These are phyloP conservation scores for Camptogramma bilineatum DNA, from an alignment of 2,888 invertebrate genomes.

Conservation along the genomic window DNA sequence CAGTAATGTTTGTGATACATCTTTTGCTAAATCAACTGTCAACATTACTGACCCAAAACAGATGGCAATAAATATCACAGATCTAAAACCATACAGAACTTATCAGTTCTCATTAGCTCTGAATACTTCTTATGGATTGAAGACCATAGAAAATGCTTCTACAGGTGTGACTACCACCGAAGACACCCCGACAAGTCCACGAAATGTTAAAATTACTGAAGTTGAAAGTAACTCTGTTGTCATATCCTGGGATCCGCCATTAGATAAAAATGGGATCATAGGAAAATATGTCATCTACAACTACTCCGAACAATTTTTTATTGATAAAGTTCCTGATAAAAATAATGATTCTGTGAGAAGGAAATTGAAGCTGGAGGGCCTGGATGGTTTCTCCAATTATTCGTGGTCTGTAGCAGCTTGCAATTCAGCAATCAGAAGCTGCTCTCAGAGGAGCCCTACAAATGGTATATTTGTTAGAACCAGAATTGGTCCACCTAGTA, in stretches of 20 bases:
- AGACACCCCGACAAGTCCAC: conserved; percentile 86
- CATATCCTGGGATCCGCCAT: conserved; percentile 89
- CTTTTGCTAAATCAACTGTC: conserved; percentile 63
- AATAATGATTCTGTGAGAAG: conserved; percentile 58
- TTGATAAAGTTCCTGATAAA: conserved; percentile 58
- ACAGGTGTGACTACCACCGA: conserved; percentile 89
- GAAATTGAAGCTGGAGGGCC: conserved; percentile 59
- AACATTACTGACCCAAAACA: conserved; percentile 74
- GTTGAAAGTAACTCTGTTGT: conserved; percentile 87
- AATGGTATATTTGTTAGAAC: conserved; percentile 84
- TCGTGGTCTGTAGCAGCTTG: conserved; percentile 89
- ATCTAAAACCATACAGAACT: conserved; percentile 90
- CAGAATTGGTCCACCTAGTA: conserved; percentile 86
- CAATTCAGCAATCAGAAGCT: conserved; percentile 84
- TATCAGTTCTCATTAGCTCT: conserved; percentile 90
- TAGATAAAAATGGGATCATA: conserved; percentile 89
- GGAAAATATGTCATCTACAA: conserved; percentile 87
- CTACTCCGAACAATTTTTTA: conserved; percentile 64
- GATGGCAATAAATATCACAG: conserved; percentile 84
- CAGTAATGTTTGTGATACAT: conserved; percentile 83
- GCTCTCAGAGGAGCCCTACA: conserved; percentile 84
- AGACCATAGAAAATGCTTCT: conserved; percentile 80
- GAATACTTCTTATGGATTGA: conserved; percentile 73
- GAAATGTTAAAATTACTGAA: conserved; percentile 84
- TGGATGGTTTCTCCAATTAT: conserved; percentile 88